Conservation (phyloP, 2,797 vertebrate genomes). For the Hypotaenidia okinawae region DNA sequence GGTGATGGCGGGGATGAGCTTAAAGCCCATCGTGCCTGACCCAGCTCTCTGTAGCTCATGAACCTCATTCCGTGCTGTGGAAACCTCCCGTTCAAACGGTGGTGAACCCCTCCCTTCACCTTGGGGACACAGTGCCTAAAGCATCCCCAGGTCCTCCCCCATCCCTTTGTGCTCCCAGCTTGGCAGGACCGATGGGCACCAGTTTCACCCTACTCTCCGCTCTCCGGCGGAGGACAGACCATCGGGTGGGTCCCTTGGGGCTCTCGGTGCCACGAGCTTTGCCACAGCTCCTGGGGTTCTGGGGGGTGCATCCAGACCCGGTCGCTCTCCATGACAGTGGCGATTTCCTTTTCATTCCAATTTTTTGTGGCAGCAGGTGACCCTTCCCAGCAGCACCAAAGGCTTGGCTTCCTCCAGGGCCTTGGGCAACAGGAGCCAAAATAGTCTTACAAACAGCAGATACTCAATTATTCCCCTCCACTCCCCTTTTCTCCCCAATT, state of each 20-base stretch:
- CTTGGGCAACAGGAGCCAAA: neutral
- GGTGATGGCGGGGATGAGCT: neutral
- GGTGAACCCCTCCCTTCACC: accelerated
- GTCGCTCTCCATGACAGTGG: accelerated
- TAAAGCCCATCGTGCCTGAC: neutral
- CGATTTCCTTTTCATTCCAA: neutral
- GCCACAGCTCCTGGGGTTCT: accelerated
- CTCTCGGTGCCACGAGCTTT: neutral
- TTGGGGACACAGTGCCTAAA: accelerated
- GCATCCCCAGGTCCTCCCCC: neutral
- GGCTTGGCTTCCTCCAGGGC: accelerated
- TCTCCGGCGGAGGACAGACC: accelerated
- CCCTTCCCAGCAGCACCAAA: accelerated
- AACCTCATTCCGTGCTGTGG: neutral
- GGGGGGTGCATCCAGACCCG: accelerated
- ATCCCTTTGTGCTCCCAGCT: neutral
- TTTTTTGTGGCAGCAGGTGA: neutral
- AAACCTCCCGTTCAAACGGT: accelerated
- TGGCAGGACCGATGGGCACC: accelerated
- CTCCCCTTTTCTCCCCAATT: neutral
- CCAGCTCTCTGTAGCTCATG: neutral
- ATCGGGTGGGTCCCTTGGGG: accelerated
- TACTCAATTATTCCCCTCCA: neutral
- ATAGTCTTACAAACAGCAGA: neutral
- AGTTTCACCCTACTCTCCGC: no score